These are phyloP conservation scores for Poecilia wingei DNA, from an alignment of 2,797 vertebrate species.

Conservation along the genomic window DNA sequence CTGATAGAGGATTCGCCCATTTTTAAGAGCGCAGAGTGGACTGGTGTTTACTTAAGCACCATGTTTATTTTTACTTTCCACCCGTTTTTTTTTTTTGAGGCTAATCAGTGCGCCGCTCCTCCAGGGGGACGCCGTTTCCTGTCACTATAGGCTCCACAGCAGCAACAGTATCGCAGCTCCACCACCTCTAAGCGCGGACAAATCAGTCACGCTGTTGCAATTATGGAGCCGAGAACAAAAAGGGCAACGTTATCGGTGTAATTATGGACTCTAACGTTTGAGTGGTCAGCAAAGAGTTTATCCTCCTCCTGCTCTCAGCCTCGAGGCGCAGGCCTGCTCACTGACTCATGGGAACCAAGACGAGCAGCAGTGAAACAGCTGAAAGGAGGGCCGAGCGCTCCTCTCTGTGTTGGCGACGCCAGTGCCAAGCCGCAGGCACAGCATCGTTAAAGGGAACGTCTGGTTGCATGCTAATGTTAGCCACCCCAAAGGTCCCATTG, in stretches of 20 bases:
- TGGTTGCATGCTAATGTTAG: slow-evolving; percentile 82
- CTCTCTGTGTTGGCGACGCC: slow-evolving; percentile 37
- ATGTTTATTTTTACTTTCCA: slow-evolving; percentile 80
- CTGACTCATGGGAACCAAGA: slow-evolving; percentile 74
- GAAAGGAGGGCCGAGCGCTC: slow-evolving; percentile 56
- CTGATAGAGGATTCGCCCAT: slow-evolving; percentile 69
- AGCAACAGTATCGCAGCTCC: slow-evolving; percentile 48
- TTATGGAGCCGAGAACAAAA: slow-evolving; percentile 49
- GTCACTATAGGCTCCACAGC: slow-evolving; percentile 44
- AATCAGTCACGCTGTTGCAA: slow-evolving; percentile 66
- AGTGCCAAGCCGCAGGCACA: slow-evolving; percentile 74
- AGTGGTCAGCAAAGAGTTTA: slow-evolving; percentile 55
- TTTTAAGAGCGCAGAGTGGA: slow-evolving; percentile 64
- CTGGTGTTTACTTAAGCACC: slow-evolving; percentile 72
- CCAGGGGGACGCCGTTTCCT: slow-evolving; percentile 70
- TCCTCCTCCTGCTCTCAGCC: slow-evolving; percentile 43
- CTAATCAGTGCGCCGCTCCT: slow-evolving; percentile 67
- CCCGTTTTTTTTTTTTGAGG: slow-evolving; percentile 62
- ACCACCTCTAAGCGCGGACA: slow-evolving; percentile 58
- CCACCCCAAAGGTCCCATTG: slow-evolving; percentile 72
- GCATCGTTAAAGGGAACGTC: slow-evolving; percentile 74
- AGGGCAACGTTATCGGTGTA: slow-evolving; percentile 67
- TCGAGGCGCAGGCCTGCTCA: slow-evolving; percentile 42
- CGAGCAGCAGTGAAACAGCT: slow-evolving; percentile 50
- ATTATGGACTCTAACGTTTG: slow-evolving; percentile 66